Conservation (phyloP, 2,888 invertebrate species). For the Chrysina gloriosa region DNA sequence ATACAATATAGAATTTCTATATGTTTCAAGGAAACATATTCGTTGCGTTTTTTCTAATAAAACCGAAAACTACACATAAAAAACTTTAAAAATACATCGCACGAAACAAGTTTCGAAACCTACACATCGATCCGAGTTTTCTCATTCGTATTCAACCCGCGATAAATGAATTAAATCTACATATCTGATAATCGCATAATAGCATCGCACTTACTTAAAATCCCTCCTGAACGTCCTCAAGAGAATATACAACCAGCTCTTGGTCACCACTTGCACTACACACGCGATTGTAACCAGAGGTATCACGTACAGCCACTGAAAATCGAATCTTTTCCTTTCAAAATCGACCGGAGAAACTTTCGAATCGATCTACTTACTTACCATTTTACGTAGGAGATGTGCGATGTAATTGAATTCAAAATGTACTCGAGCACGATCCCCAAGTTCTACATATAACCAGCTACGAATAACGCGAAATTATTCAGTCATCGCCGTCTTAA, state of each 20-base stretch:
- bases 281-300: neutral
- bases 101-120: neutral
- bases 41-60: no score
- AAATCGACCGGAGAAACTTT: no score
- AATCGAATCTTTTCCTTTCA: constrained; percentile 4
- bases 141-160: neutral
- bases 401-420: no score
- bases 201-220: constrained; percentile 34
- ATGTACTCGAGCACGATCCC: no score
- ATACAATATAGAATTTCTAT: no score
- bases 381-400: no score
- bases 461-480: neutral
- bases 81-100: neutral
- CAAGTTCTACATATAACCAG: no score
- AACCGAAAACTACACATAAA: no score
- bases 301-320: constrained; percentile 33
- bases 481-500: no score
- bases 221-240: constrained; percentile 37
- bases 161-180: neutral
- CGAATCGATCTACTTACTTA: constrained; percentile 11
- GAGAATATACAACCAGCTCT: constrained; percentile 37
- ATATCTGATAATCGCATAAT: neutral
- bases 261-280: neutral
- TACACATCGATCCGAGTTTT: neutral
- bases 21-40: no score